Evolutionary conservation across 1,140 invertebrate genomes (phyloP).

Genomic region (Pemphigus obesinymphae): DNA sequence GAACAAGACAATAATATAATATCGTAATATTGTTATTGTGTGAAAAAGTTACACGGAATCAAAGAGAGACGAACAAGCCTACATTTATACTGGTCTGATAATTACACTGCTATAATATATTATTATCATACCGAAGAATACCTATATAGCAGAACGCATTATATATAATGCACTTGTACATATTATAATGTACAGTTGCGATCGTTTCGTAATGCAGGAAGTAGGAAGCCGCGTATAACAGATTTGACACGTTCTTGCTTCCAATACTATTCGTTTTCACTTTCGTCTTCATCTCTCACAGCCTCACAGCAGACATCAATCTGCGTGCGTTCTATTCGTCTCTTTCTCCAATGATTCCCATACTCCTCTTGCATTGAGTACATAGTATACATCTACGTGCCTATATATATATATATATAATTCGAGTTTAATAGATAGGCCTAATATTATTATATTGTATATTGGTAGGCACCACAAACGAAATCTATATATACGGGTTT

Average conservation of each 20-base stretch:
- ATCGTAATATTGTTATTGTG: too few relatives aligned
- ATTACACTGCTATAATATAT: not conserved
- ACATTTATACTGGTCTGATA: conserved; percentile 31
- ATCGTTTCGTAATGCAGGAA: conserved; percentile 37
- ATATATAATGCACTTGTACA: not conserved
- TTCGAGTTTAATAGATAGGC: not conserved
- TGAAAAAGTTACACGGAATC: not conserved
- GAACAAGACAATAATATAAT: too few relatives aligned
- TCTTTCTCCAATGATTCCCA: not conserved
- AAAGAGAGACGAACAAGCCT: not conserved
- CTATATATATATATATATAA: not conserved
- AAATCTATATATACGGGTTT: too few relatives aligned
- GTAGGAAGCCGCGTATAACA: conserved; percentile 26
- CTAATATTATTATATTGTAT: too few relatives aligned
- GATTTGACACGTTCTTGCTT: conserved; percentile 29
- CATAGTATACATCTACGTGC: too few relatives aligned
- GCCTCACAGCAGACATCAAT: not conserved
- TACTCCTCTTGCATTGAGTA: not conserved
- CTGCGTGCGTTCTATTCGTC: not conserved
- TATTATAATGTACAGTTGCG: not conserved
- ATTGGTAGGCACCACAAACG: too few relatives aligned
- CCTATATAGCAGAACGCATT: not conserved
- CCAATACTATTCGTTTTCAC: conserved; percentile 36
- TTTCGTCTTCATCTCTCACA: conserved; percentile 3
- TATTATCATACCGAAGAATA: not conserved